Percentiles rank a stretch among this genome's conserved stretches.
These are phyloP conservation scores for Lasioglossum albipes DNA, from an alignment of 1,140 invertebrate genomes.

Conservation along the genomic window DNA sequence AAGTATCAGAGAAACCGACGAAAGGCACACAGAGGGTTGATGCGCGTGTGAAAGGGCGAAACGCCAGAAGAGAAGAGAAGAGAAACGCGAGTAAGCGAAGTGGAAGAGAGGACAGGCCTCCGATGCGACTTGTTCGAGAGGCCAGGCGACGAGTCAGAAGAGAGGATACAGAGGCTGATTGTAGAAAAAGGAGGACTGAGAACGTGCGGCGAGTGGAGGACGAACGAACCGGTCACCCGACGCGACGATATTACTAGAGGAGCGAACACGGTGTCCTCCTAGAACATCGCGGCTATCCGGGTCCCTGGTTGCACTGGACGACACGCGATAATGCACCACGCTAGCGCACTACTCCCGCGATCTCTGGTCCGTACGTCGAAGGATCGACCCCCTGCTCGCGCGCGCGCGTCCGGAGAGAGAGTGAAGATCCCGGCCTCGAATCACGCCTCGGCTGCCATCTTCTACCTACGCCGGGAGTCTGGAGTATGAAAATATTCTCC, in stretches of 20 bases:
- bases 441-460: slow-evolving; percentile 78
- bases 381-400: slow-evolving; percentile 8
- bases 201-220: not conserved
- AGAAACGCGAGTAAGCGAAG: too few relatives aligned
- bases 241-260: slow-evolving; percentile 22
- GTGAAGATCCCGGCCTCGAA: slow-evolving; percentile 69
- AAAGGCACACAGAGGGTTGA: too few relatives aligned
- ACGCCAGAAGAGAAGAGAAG: too few relatives aligned
- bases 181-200: too few relatives aligned
- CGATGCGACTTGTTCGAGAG: too few relatives aligned
- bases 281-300: slow-evolving; percentile 40
- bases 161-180: too few relatives aligned
- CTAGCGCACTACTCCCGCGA: slow-evolving; percentile 52
- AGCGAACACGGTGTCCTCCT: slow-evolving; percentile 30
- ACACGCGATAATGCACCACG: slow-evolving; percentile 53
- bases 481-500: slow-evolving; percentile 78
- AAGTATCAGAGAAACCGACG: too few relatives aligned
- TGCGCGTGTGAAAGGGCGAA: too few relatives aligned
- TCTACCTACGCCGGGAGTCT: slow-evolving; percentile 77
- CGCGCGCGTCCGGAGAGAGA: slow-evolving; percentile 58
- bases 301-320: slow-evolving; percentile 30
- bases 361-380: too few relatives aligned
- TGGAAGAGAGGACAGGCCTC: too few relatives aligned
- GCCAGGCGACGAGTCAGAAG: too few relatives aligned
- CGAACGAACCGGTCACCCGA: slow-evolving; percentile 41